Evolutionary conservation across 2,888 invertebrate species (phyloP), one percentile per base, ranked within the genome.

Genomic region (Flabesymbios commensalis): DNA sequence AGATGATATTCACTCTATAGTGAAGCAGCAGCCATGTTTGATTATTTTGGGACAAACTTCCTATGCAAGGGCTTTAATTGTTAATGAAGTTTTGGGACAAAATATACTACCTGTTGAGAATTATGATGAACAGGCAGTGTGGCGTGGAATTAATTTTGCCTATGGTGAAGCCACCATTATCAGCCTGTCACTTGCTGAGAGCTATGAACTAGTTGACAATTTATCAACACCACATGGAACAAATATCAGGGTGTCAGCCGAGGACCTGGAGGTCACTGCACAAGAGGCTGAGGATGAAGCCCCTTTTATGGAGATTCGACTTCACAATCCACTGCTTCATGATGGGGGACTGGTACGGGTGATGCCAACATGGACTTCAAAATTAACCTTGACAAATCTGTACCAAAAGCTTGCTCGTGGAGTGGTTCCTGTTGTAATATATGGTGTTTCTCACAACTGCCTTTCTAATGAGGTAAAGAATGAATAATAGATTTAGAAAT

Each of bases 41-140:
- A 86, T 92, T n/a, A 81, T 92, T 14, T 84, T 90, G 63, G 92
- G 92, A 31, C 89, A 88, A 70, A 88, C 86, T 58, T 86, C 86
- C n/a, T 86, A 87, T 64, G 89, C 90, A 0, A 88, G 89, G 74
- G 90, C 90, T 0, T 83, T 88, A 7, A 84, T 93, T 57, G 86
- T 90, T 19, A 92, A 93, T 80, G 87, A 87, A 63, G 83, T 93
- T 51, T 85, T 93, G 55, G 88, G 88, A 0, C 84, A 87, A 61
- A 82, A 85, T 28, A 83, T 92, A 63, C 83, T 92, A 63, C 92
- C 92, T 0, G 62, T 74, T 5, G 10, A 22, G 5, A 14, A 32
- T 10, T 7, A 39, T 29, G 29, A 31, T 19, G 29, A 3, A 19
- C 28, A 57, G 22, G 26, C 33, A 31, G 19, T 86, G 1, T 89